Evolutionary conservation across 2,888 invertebrate species (phyloP).

Genomic region (Alentia gelatinosa): DNA sequence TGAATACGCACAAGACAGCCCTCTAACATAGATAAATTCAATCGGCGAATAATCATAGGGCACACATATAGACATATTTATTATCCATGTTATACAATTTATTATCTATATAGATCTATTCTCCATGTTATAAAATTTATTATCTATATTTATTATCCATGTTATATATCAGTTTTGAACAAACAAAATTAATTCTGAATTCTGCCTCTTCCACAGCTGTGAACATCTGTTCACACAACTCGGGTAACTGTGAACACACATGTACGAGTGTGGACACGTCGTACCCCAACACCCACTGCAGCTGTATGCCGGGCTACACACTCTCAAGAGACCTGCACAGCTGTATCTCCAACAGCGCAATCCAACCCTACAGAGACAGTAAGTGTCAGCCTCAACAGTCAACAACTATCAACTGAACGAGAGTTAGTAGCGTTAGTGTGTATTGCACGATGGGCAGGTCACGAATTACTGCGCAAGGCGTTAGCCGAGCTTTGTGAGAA

Average conservation of each 20-base stretch:
- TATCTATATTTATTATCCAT: not conserved
- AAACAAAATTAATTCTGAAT: no score
- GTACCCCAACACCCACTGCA: not conserved
- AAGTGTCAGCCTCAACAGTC: no score
- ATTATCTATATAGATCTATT: not conserved
- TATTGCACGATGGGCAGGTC: no score
- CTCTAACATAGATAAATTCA: no score
- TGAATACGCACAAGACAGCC: no score
- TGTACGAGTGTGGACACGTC: not conserved
- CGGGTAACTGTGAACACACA: conserved; percentile 5
- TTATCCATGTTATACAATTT: not conserved
- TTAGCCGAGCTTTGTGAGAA: no score
- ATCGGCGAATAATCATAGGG: no score
- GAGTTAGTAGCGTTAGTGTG: no score
- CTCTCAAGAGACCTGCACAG: conserved; percentile 19
- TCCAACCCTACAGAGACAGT: not conserved
- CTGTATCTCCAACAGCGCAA: not conserved
- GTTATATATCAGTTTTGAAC: not conserved
- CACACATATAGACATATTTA: no score
- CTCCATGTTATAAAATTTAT: not conserved
- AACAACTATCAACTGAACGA: no score
- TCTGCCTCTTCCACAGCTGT: not conserved
- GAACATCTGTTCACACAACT: conserved; percentile 19
- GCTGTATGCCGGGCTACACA: not conserved
- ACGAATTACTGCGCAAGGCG: no score